Conservation (phyloP, 2,797 vertebrate species). For the Ceyx erithaca region DNA sequence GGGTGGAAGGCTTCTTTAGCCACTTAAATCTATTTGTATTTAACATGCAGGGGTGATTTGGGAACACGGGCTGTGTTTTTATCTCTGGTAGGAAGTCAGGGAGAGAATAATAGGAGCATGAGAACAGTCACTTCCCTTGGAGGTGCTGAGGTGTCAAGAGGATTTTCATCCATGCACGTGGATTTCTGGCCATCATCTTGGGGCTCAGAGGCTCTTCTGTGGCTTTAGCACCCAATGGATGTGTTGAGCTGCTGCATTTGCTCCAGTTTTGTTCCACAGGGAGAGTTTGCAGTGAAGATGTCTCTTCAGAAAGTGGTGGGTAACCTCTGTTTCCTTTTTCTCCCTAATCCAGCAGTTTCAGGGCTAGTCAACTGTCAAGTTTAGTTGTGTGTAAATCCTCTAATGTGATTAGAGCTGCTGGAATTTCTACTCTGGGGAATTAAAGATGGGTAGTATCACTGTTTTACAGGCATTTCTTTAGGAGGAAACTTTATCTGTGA, state of each 20-base stretch:
- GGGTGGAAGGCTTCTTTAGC: background rate
- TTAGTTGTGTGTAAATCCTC: slow-evolving; percentile 26
- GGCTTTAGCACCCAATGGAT: accelerated
- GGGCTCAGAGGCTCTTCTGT: background rate
- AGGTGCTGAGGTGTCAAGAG: background rate
- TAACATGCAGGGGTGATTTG: background rate
- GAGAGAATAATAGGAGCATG: background rate
- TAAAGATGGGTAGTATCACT: background rate
- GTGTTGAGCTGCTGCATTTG: background rate
- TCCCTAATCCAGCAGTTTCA: slow-evolving; percentile 30
- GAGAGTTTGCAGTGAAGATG: background rate
- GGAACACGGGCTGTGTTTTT: background rate
- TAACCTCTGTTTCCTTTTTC: slow-evolving; percentile 17
- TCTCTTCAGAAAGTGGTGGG: background rate
- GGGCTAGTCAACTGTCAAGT: slow-evolving; percentile 39
- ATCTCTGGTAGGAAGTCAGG: background rate
- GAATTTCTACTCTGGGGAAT: slow-evolving; percentile 42
- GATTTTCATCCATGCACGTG: background rate
- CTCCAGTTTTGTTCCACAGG: background rate
- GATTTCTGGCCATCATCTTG: background rate
- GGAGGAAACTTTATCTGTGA: background rate
- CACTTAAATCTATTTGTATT: background rate
- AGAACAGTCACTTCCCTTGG: background rate
- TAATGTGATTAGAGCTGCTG: slow-evolving; percentile 49
- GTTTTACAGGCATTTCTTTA: background rate